phyloP scores from a whole-genome alignment of 2,113 vertebrate genomes.

The Cololabis saira region DNA sequence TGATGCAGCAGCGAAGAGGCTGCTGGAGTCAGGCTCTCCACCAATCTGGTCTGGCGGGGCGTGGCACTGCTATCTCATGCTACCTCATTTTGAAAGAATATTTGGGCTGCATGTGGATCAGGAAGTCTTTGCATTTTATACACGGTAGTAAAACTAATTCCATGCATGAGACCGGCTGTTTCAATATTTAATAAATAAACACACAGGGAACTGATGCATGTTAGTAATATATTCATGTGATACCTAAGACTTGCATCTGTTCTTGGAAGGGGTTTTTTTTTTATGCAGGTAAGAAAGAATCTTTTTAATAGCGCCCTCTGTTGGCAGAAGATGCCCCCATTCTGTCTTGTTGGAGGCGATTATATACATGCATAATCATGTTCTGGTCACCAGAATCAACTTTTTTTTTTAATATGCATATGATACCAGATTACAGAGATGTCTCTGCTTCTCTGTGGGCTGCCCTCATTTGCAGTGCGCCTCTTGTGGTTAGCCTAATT shows the following conservation, averaged over 20 bases:
- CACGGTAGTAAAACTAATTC: neutral
- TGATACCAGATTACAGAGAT: conserved; percentile 29
- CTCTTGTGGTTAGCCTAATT: conserved; percentile 58
- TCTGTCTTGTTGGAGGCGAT: conserved; percentile 41
- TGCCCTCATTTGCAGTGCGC: conserved; percentile 54
- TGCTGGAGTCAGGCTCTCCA: conserved; percentile 48
- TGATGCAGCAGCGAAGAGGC: conserved; percentile 63
- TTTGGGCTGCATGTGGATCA: conserved; percentile 2
- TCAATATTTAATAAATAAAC: neutral
- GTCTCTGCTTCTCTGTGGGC: conserved; percentile 31
- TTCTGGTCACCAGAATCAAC: conserved; percentile 23
- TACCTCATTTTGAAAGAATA: conserved; percentile 24
- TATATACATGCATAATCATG: conserved; percentile 14
- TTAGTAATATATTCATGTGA: conserved; percentile 1
- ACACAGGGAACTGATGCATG: neutral
- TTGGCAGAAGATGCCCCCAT: conserved; percentile 54
- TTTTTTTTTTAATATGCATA: conserved; percentile 14
- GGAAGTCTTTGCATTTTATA: neutral
- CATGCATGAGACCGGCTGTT: neutral
- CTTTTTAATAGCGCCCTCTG: conserved; percentile 59
- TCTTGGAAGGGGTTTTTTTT: conserved; percentile 34
- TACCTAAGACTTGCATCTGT: conserved; percentile 6
- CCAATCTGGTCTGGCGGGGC: conserved; percentile 48
- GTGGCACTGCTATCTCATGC: neutral
- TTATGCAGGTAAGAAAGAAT: conserved; percentile 21